Base-by-base conservation (phyloP, 92 coral and sea anemone genomes). In the Paramuricea clavata region DNA sequence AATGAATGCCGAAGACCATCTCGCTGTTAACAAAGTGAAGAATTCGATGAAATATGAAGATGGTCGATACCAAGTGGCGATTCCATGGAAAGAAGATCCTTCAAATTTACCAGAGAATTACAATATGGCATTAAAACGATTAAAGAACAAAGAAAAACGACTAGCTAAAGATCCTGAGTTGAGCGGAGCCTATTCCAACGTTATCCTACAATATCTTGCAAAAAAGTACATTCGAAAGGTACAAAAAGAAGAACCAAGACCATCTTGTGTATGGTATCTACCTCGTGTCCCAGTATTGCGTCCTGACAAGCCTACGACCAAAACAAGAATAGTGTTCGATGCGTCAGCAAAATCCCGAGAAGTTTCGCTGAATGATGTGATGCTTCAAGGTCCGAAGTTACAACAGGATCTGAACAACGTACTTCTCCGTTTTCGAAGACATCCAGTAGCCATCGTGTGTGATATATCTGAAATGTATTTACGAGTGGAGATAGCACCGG, bases 401-500 rank as follows among this genome's bases (percentile, higher is more conserved):
- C 91, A 92, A 65, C 43, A 71, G 21, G 91, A 89, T 36, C 78
- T 92, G 32, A 81, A 74, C 44, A 90, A 89, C 76, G 92, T 85
- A 56, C 70, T 88, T 52, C 35, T 85, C 25, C 54, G 87, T 49
- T 86, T 92, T 64, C 84, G 89, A 83, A 74, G 78, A 67, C 6
- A 88, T 43, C 90, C 90, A 23, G 93, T 89, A 12, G 91, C 91
- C 6, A 54, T 89, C 49, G 47, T 83, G 4, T 89, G 93, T 57
- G 95, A 92, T 82, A 92, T 87, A 30, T 87, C 93, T 15, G 95
- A 89, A 72, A 89, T 89, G 91, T 92, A 89, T 69, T 60, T 89
- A 42, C 78, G 93, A 35, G 79, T 92, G 1, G 54, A 47, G 19
- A 47, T 47, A 47, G 2, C 54, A 1, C 54, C 54, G 1, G 19